Percentiles rank a stretch among this genome's conserved stretches.
These are phyloP conservation scores for Melanotaenia duboulayi DNA, from an alignment of 2,113 vertebrate genomes.

Conservation along the genomic window DNA sequence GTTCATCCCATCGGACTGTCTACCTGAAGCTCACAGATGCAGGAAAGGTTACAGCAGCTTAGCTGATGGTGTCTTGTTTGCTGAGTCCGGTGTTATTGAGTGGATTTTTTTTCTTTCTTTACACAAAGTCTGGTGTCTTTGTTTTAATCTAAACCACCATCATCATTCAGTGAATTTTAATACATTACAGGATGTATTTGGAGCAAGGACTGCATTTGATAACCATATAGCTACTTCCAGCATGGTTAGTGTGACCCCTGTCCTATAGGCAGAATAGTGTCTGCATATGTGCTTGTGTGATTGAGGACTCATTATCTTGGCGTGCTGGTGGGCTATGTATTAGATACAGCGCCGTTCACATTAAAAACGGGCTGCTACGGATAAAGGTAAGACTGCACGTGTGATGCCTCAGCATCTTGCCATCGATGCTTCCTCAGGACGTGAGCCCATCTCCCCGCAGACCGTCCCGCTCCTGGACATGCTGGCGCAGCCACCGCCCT, in stretches of 20 bases:
- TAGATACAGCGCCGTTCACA: slow-evolving; percentile 2
- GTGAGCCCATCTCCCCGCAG: slow-evolving; percentile 54
- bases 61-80: slow-evolving; percentile 18
- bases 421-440: slow-evolving; percentile 41
- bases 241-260: slow-evolving; percentile 20
- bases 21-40: slow-evolving; percentile 38
- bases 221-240: slow-evolving; percentile 32
- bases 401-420: slow-evolving; percentile 29
- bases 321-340: slow-evolving; percentile 27
- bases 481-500: slow-evolving; percentile 78
- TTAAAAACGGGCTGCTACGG: slow-evolving; percentile 34
- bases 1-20: not conserved
- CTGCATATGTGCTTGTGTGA: slow-evolving; percentile 1
- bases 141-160: not conserved
- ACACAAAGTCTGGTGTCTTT: not conserved
- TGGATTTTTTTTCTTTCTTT: not conserved
- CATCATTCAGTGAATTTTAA: slow-evolving; percentile 20
- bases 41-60: slow-evolving; percentile 31
- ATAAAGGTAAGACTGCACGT: slow-evolving; percentile 16
- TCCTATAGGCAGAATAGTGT: not conserved
- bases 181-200: not conserved
- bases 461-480: slow-evolving; percentile 66
- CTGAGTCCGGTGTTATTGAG: slow-evolving; percentile 32
- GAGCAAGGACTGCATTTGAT: slow-evolving; percentile 3
- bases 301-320: slow-evolving; percentile 3